A percentile compares a stretch with the other conserved stretches of the same genome.
Conservation (phyloP, 2,113 vertebrate species). For the Tringa solitaria region DNA sequence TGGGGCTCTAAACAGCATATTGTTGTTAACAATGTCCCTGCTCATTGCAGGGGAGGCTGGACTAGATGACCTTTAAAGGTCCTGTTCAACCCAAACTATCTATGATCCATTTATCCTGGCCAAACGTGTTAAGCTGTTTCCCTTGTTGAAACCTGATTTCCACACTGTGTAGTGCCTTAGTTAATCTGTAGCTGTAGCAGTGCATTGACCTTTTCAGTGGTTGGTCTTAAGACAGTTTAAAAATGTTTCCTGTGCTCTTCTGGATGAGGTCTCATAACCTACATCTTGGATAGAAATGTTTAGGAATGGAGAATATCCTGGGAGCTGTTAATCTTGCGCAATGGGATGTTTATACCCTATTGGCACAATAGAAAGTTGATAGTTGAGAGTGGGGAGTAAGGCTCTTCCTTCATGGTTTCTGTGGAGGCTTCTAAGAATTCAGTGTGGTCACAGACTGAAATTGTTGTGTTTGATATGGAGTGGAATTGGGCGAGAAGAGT, state of each 20-base stretch:
- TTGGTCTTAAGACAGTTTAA: neutral
- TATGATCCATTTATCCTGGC: neutral
- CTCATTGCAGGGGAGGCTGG: neutral
- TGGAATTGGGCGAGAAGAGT: neutral
- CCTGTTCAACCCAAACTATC: neutral
- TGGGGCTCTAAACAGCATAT: neutral
- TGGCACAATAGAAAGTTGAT: neutral
- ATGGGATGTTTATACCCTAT: neutral
- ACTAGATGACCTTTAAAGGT: neutral
- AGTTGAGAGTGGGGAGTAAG: neutral
- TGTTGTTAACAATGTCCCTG: neutral
- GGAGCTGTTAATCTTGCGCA: neutral
- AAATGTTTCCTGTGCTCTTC: neutral
- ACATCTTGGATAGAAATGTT: neutral
- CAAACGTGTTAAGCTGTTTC: neutral
- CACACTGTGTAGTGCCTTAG: neutral
- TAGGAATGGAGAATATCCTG: neutral
- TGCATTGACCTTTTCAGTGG: neutral
- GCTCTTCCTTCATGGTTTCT: neutral
- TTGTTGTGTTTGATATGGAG: neutral
- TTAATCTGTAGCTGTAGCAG: neutral
- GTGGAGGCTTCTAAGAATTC: neutral
- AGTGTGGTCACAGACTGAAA: neutral
- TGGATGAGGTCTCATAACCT: neutral
- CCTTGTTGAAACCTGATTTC: neutral